Evolutionary conservation across 2,888 invertebrate genomes (phyloP).

Genomic region (Atethmia centrago): DNA sequence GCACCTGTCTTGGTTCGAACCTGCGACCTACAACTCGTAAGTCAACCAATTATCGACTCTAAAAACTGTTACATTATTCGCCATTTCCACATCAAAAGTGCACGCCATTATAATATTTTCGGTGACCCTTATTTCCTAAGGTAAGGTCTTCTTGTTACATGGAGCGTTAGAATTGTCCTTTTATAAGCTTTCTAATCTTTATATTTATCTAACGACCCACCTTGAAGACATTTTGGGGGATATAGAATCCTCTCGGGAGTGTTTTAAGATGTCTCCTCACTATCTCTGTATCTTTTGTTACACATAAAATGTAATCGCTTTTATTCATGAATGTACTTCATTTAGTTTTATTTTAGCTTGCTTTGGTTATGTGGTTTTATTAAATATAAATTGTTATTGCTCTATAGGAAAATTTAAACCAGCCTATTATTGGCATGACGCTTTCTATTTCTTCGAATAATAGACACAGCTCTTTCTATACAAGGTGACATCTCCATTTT

Average conservation of each 20-base stretch:
- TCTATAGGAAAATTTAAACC: too few species aligned
- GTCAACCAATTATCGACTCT: too few species aligned
- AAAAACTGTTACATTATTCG: too few species aligned
- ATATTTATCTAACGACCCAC: constrained; percentile 51
- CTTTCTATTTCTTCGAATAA: too few species aligned
- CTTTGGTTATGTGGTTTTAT: constrained; percentile 4
- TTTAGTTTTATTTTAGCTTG: not conserved
- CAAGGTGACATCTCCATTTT: too few species aligned
- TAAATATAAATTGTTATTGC: not conserved
- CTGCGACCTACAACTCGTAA: too few species aligned
- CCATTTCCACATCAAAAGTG: not conserved
- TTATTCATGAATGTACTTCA: constrained; percentile 12
- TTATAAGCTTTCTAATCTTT: constrained; percentile 53
- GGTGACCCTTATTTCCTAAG: constrained; percentile 20
- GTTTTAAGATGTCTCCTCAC: constrained; percentile 28
- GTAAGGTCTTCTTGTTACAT: constrained; percentile 22
- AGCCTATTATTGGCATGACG: too few species aligned
- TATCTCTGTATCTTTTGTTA: constrained; percentile 25
- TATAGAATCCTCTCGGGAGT: constrained; percentile 11
- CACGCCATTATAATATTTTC: constrained; percentile 1
- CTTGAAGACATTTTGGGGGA: constrained; percentile 31
- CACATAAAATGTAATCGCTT: constrained; percentile 30
- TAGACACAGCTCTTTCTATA: too few species aligned
- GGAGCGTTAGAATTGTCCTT: constrained; percentile 46
- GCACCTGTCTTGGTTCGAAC: too few species aligned